Percentiles rank a stretch among this genome's conserved stretches.
phyloP scores from a whole-genome alignment of 2,113 vertebrate species.

The Thalassoma bifasciatum region DNA sequence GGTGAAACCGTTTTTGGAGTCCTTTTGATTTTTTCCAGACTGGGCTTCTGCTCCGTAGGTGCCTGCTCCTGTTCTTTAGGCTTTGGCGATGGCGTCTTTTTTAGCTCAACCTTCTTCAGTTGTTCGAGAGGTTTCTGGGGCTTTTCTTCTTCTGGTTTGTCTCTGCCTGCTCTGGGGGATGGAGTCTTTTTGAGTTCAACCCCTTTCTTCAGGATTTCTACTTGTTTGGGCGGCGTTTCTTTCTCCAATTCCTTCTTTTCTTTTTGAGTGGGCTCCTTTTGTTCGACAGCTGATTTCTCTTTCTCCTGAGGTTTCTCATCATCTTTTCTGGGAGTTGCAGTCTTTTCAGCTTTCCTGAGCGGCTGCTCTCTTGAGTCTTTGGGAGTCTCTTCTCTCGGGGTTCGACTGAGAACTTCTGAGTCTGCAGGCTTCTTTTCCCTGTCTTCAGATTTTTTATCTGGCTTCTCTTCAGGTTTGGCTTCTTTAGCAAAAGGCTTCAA shows the following conservation, averaged over 20 bases:
- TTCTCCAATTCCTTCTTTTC: constrained; percentile 34
- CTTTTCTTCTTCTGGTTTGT: constrained; percentile 54
- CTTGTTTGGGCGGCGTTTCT: constrained; percentile 38
- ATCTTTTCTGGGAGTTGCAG: constrained; percentile 39
- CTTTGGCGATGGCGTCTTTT: constrained; percentile 66
- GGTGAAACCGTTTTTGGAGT: constrained; percentile 59
- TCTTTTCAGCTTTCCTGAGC: constrained; percentile 15
- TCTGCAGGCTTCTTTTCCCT: constrained; percentile 29
- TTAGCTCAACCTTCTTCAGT: constrained; percentile 55
- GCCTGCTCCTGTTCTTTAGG: constrained; percentile 48
- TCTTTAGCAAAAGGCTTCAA: constrained; percentile 61
- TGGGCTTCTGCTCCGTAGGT: constrained; percentile 51
- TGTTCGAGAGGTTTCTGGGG: constrained; percentile 40
- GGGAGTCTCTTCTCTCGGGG: constrained; percentile 15
- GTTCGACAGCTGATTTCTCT: constrained; percentile 26
- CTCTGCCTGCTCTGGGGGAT: constrained; percentile 44
- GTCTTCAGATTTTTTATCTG: constrained; percentile 7
- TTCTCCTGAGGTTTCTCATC: constrained; percentile 28
- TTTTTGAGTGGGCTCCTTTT: constrained; percentile 43
- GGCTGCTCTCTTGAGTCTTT: constrained; percentile 31
- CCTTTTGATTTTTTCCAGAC: constrained; percentile 55
- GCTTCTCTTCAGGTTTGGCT: constrained; percentile 39
- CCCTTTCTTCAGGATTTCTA: constrained; percentile 38
- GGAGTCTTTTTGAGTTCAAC: constrained; percentile 61
- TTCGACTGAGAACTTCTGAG: constrained; percentile 10